Conservation (phyloP, 2,888 invertebrate species). For the Apamea monoglypha region DNA sequence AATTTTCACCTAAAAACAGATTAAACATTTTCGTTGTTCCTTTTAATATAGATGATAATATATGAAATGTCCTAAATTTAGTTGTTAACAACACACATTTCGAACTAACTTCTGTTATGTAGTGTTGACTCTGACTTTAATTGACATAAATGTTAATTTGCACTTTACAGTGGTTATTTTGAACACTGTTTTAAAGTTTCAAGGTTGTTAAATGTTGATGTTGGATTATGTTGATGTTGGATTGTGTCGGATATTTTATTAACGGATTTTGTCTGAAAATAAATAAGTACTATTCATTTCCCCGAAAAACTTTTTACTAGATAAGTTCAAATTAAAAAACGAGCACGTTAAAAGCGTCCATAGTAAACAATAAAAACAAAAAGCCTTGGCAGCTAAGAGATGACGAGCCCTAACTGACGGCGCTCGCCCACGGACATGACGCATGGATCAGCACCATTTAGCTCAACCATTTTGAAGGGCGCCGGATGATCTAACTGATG, state of each 20-base stretch:
- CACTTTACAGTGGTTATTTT: conserved; percentile 31
- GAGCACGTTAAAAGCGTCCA: neutral
- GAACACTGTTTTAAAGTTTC: neutral
- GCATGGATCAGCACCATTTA: neutral
- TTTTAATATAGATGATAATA: conserved; percentile 56
- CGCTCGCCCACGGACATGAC: neutral
- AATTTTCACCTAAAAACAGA: conserved; percentile 59
- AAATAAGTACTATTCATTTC: neutral
- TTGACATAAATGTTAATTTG: conserved; percentile 47
- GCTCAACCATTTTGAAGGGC: too few relatives aligned
- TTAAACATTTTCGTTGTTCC: conserved; percentile 48
- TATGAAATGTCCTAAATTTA: conserved; percentile 50
- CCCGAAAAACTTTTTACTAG: neutral
- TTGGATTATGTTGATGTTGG: too few relatives aligned
- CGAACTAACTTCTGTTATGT: conserved; percentile 30
- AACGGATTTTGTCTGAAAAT: neutral
- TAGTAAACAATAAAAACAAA: neutral
- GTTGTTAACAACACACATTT: conserved; percentile 46
- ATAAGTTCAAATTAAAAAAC: neutral
- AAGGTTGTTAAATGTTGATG: too few relatives aligned
- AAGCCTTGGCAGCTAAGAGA: neutral
- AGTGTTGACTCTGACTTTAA: conserved; percentile 26
- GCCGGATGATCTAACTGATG: too few relatives aligned
- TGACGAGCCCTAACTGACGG: neutral
- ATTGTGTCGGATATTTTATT: too few relatives aligned